A percentile compares a stretch with the other conserved stretches of the same genome.
These are phyloP conservation scores for Clarias fuscus DNA, from an alignment of 2,797 vertebrate species.

Conservation along the genomic window DNA sequence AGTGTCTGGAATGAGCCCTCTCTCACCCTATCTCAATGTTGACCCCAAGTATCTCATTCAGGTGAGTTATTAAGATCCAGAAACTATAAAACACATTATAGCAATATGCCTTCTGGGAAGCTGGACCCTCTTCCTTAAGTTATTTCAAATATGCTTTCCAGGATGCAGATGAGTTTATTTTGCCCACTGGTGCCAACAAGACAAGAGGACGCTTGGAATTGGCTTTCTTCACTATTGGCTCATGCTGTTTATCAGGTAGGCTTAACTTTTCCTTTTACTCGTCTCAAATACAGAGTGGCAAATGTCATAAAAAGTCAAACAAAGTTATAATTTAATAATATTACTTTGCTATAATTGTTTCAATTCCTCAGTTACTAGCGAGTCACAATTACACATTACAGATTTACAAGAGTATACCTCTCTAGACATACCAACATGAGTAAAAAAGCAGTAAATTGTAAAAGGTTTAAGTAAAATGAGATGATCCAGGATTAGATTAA, in stretches of 20 bases:
- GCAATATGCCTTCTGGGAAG: not conserved
- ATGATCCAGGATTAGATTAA: not conserved
- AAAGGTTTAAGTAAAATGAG: not conserved
- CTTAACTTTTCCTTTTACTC: not conserved
- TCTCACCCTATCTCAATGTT: slow-evolving; percentile 95
- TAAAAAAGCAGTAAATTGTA: not conserved
- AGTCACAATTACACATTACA: not conserved
- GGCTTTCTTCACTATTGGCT: slow-evolving; percentile 97
- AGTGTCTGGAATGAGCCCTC: slow-evolving; percentile 96
- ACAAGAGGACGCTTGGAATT: slow-evolving; percentile 93
- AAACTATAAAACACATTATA: not conserved
- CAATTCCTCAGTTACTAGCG: not conserved
- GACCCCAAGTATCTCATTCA: slow-evolving; percentile 91
- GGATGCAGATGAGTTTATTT: slow-evolving; percentile 96
- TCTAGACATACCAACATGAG: not conserved
- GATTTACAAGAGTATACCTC: not conserved
- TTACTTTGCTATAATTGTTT: not conserved
- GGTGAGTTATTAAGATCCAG: slow-evolving; percentile 70
- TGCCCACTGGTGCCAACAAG: slow-evolving; percentile 95
- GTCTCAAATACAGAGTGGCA: not conserved
- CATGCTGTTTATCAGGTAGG: slow-evolving; percentile 92
- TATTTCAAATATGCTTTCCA: slow-evolving; percentile 57
- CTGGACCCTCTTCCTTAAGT: not conserved
- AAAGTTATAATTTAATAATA: not conserved
- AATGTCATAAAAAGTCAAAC: not conserved